Conservation (phyloP, 2,113 vertebrate genomes). For the Malurus cyaneus region DNA sequence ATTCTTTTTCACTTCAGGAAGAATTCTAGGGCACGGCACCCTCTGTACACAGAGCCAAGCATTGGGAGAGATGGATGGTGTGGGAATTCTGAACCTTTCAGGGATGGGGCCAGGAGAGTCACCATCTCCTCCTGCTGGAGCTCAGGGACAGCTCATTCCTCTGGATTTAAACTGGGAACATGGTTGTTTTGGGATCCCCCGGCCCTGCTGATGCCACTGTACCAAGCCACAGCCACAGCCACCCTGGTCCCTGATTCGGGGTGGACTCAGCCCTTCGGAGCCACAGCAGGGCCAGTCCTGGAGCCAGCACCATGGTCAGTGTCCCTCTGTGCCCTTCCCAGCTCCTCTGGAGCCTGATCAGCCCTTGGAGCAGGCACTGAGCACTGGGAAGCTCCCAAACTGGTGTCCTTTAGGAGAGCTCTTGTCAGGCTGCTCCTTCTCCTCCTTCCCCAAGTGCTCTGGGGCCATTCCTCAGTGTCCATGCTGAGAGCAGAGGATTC, state of each 20-base stretch:
- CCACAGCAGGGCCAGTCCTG: not conserved
- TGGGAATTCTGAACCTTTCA: not conserved
- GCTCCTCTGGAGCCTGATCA: not conserved
- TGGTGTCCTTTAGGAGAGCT: not conserved
- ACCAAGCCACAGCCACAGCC: not conserved
- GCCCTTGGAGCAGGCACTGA: not conserved
- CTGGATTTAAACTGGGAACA: not conserved
- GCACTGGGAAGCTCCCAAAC: not conserved
- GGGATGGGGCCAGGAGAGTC: not conserved
- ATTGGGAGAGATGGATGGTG: not conserved
- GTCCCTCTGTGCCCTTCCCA: not conserved
- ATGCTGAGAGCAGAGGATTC: not conserved
- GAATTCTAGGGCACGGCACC: not conserved
- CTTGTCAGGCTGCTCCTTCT: not conserved
- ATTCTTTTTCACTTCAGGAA: no score
- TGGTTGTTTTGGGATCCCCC: not conserved
- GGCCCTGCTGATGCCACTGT: not conserved
- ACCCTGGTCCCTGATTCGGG: fast-evolving
- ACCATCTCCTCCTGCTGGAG: not conserved
- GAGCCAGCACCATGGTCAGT: not conserved
- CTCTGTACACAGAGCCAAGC: not conserved
- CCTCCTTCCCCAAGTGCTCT: not conserved
- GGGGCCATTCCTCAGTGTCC: not conserved
- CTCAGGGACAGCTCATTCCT: not conserved
- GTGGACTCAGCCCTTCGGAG: not conserved